Evolutionary conservation across 1,140 invertebrate species (phyloP).

Genomic region (Platyscapa corneri): DNA sequence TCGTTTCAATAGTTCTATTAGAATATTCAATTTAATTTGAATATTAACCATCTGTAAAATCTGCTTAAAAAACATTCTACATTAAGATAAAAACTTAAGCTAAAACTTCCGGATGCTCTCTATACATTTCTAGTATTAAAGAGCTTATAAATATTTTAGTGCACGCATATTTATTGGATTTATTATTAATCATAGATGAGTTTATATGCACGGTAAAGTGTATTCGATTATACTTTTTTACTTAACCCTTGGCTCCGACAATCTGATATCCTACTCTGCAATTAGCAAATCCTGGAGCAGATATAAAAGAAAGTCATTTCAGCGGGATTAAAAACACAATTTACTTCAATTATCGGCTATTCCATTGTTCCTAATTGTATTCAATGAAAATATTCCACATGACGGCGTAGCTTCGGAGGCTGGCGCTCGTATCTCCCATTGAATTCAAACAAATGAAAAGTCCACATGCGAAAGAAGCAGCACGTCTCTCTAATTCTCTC

Average conservation of each 20-base stretch:
- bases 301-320: constrained; percentile 30
- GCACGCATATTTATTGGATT: too few species aligned
- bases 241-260: neutral
- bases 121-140: too few species aligned
- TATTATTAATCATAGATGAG: too few species aligned
- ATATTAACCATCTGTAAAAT: neutral
- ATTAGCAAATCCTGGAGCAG: constrained; percentile 31
- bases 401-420: neutral
- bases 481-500: constrained; percentile 18
- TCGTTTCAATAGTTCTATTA: neutral
- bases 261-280: constrained; percentile 27
- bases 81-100: too few species aligned
- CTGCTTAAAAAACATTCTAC: neutral
- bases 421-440: constrained; percentile 3
- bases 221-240: neutral
- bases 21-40: neutral
- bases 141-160: too few species aligned
- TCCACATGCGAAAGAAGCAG: constrained; percentile 25
- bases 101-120: too few species aligned
- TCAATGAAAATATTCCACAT: constrained; percentile 48
- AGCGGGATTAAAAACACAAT: constrained; percentile 49
- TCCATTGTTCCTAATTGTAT: constrained; percentile 46
- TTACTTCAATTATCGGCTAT: constrained; percentile 48
- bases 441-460: constrained; percentile 41
- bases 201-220: neutral